A percentile compares a stretch with the other conserved stretches of the same genome.
These are phyloP conservation scores for Scatophagus argus DNA, from an alignment of 2,113 vertebrate genomes.

Conservation along the genomic window DNA sequence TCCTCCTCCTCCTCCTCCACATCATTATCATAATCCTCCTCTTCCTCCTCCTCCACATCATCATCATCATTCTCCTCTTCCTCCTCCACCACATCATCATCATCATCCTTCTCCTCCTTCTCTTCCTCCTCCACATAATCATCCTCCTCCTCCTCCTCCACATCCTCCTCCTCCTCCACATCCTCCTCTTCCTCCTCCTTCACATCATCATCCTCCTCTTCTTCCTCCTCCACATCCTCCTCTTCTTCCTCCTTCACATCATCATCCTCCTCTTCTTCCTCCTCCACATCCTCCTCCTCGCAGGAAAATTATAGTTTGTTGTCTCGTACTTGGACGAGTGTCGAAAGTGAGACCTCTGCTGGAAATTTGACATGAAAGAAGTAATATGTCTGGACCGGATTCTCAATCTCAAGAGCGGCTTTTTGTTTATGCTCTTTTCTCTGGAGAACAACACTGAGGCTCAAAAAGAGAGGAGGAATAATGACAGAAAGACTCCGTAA, in stretches of 20 bases:
- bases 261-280: background rate
- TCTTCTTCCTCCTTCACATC: conserved; percentile 4
- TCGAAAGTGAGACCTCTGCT: conserved; percentile 53
- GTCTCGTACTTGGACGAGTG: conserved; percentile 51
- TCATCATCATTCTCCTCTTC: background rate
- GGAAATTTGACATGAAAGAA: conserved; percentile 52
- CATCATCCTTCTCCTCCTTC: conserved; percentile 1
- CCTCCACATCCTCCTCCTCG: conserved; percentile 5
- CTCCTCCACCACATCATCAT: background rate
- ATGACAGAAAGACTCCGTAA: conserved; percentile 56
- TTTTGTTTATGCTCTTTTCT: conserved; percentile 59
- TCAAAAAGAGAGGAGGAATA: conserved; percentile 26
- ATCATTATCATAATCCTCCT: too few relatives aligned
- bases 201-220: background rate
- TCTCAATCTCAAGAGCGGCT: conserved; percentile 53
- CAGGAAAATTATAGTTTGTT: conserved; percentile 46
- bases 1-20: background rate
- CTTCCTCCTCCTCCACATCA: conserved; percentile 12
- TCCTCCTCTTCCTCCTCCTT: conserved; percentile 17
- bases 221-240: background rate
- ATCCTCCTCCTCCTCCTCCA: conserved; percentile 3
- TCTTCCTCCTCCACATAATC: background rate
- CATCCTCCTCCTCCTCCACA: background rate
- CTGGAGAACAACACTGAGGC: conserved; percentile 37
- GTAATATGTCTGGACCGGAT: conserved; percentile 37